Evolutionary conservation across 2,888 invertebrate species (phyloP), one percentile per base, ranked within the genome.

Genomic region (Germaria angustata): DNA sequence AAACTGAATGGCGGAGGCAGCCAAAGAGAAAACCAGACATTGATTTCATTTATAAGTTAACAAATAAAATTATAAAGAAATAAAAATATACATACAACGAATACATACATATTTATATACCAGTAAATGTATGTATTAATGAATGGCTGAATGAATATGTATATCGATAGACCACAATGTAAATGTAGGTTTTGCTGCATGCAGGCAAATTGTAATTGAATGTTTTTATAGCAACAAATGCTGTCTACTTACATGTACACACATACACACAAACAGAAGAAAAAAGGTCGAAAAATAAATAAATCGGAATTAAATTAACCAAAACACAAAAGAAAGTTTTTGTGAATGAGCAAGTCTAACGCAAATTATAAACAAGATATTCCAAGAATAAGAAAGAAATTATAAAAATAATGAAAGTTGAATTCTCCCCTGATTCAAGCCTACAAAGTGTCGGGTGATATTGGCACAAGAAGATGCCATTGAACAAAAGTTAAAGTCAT

Each of bases 1-100:
- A 69, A 28, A 69, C 44, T 22, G 11, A 69, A 17, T 9, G 53
- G 53, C 55, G 49, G n/a, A 59, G 32, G 39, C 36, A 59, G 59
- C 49, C 24, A 41, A 41, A 66, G 20, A 34, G n/a, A 49, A 15
- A 63, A 22, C 57, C 32, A 44, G 39, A 72, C 71, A 49, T 39
- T 49, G 71, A 49, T 72, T 61, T 72, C 46, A 34, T 61, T 72
- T 72, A 49, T 49, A 22, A 46, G 7, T 46, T 24, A n/a, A 36
- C 20, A 39, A 13, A 57, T 22, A n/a, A n/a, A n/a, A n/a, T n/a
- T n/a, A n/a, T n/a, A n/a, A n/a, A n/a, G n/a, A n/a, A n/a, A n/a
- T n/a, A n/a, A n/a, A n/a, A n/a, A n/a, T n/a, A n/a, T n/a, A n/a
- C n/a, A n/a, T n/a, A n/a, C n/a, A 4, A 17, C 11, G 2, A n/a